These are phyloP conservation scores for Silvanus unidentatus DNA, from an alignment of 2,888 invertebrate species.

Conservation along the genomic window DNA sequence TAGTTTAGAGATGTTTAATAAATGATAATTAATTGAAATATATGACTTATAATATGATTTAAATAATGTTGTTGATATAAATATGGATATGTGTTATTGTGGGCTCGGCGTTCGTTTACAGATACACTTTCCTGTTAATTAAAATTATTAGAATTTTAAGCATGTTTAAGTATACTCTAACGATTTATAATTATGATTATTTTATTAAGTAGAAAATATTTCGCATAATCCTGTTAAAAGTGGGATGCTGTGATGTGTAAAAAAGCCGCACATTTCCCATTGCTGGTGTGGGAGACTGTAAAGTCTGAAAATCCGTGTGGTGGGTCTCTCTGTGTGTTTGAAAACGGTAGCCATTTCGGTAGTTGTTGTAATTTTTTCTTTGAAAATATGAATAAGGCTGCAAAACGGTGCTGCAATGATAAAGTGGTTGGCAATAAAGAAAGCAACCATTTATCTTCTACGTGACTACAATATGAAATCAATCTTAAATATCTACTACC, in stretches of 20 bases:
- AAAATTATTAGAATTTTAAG: too few relatives aligned
- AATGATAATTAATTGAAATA: conserved; percentile 12
- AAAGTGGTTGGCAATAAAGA: conserved; percentile 2
- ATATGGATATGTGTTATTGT: not conserved
- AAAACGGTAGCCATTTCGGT: too few relatives aligned
- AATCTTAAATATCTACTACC: conserved; percentile 12
- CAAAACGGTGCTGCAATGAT: conserved; percentile 1
- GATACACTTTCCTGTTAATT: too few relatives aligned
- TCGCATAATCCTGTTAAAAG: too few relatives aligned
- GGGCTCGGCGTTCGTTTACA: not conserved
- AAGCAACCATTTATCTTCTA: conserved; percentile 20
- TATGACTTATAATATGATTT: conserved; percentile 8
- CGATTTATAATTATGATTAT: too few relatives aligned
- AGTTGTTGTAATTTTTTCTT: not conserved
- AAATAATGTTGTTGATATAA: conserved; percentile 4
- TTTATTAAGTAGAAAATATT: too few relatives aligned
- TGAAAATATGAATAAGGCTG: not conserved
- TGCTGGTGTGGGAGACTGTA: too few relatives aligned
- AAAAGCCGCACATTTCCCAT: too few relatives aligned
- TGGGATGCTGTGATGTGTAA: too few relatives aligned
- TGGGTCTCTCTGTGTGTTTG: too few relatives aligned
- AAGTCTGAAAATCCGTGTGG: too few relatives aligned
- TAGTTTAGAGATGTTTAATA: conserved; percentile 10
- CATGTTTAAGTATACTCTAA: too few relatives aligned
- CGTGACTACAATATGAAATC: conserved; percentile 19